These are phyloP conservation scores for Sebastes elongatus DNA, from an alignment of 2,797 vertebrate species.

Conservation along the genomic window DNA sequence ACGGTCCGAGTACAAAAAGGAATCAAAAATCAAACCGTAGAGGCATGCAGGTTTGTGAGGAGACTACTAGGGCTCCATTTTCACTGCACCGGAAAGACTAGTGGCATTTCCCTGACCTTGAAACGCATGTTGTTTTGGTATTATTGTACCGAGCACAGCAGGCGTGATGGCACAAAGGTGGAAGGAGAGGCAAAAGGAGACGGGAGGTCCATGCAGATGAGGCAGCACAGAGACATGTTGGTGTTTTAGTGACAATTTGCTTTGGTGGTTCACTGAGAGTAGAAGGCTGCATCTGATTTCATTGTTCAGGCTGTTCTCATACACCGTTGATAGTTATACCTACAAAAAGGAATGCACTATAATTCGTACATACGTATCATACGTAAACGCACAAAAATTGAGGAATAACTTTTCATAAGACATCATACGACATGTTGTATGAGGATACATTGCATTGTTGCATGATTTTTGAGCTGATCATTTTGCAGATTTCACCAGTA, in stretches of 20 bases:
- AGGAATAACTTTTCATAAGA: background rate
- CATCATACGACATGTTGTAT: background rate
- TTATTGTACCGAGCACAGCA: slow-evolving; percentile 13
- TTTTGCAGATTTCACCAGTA: background rate
- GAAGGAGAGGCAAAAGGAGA: slow-evolving; percentile 14
- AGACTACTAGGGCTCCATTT: background rate
- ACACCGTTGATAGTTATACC: background rate
- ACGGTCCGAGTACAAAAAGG: background rate
- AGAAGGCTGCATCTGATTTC: background rate
- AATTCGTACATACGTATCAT: background rate
- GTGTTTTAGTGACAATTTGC: background rate
- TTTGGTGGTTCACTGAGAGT: background rate
- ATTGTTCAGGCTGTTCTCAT: background rate
- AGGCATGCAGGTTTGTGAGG: background rate
- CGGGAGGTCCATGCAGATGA: slow-evolving; percentile 9
- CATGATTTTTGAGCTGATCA: background rate
- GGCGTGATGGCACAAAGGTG: slow-evolving; percentile 1
- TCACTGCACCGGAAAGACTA: background rate
- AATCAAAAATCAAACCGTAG: background rate
- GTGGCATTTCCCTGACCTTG: slow-evolving; percentile 26
- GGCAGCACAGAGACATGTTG: background rate
- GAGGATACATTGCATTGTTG: background rate
- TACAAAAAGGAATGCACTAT: background rate
- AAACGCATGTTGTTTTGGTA: slow-evolving; percentile 24
- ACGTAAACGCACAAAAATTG: background rate